These are phyloP conservation scores for Potamilus streckersoni DNA, from an alignment of 1,140 invertebrate genomes.

Conservation along the genomic window DNA sequence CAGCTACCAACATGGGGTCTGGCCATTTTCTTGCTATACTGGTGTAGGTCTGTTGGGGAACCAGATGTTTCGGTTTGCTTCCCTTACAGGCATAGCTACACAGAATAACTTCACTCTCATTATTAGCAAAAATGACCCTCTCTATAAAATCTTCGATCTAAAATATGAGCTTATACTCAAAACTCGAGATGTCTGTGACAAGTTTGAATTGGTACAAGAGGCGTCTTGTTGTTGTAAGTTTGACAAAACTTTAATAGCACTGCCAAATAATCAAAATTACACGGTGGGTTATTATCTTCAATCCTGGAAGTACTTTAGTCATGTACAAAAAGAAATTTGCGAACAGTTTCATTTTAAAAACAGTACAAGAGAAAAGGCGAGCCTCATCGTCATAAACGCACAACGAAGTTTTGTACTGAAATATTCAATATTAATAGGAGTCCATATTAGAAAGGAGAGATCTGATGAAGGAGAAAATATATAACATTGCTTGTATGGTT, in stretches of 20 bases:
- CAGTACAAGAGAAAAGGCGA: slow-evolving; percentile 9
- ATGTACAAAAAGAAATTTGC: slow-evolving; percentile 28
- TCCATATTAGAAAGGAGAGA: slow-evolving; percentile 41
- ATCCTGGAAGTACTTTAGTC: slow-evolving; percentile 56
- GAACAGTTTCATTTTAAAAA: slow-evolving; percentile 42
- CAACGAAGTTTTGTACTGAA: not conserved
- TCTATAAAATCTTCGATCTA: slow-evolving; percentile 31
- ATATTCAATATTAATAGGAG: slow-evolving; percentile 18
- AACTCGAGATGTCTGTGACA: slow-evolving; percentile 6
- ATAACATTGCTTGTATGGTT: not conserved
- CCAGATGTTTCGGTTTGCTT: slow-evolving; percentile 47
- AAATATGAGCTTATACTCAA: not conserved
- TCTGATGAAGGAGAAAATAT: slow-evolving; percentile 12
- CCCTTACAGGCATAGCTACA: slow-evolving; percentile 35
- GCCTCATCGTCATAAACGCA: slow-evolving; percentile 5
- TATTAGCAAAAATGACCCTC: slow-evolving; percentile 12
- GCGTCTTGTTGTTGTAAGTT: slow-evolving; percentile 25
- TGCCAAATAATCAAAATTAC: slow-evolving; percentile 31
- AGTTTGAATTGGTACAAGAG: slow-evolving; percentile 13
- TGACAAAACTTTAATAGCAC: slow-evolving; percentile 19
- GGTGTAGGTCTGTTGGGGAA: slow-evolving; percentile 43
- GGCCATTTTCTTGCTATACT: slow-evolving; percentile 6
- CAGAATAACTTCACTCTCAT: slow-evolving; percentile 29
- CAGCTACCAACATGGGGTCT: no score
- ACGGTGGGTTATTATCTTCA: slow-evolving; percentile 44